Evolutionary conservation across 1,140 invertebrate species (phyloP), one percentile per base, ranked within the genome.

Genomic region (Ceratitis capitata): DNA sequence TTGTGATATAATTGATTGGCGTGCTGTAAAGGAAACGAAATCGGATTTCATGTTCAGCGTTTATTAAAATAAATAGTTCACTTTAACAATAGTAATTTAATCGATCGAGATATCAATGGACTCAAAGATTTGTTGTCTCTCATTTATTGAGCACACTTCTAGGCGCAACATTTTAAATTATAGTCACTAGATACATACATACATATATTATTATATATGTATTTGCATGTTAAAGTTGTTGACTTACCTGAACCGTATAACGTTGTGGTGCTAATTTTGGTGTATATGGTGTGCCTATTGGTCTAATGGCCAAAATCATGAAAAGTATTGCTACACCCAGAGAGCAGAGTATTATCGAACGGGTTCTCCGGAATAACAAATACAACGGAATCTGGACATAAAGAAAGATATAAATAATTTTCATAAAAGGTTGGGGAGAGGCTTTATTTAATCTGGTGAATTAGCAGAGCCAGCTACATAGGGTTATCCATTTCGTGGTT

Each of bases 271-370:
- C 93, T 10, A 94, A 93, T 82, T 95, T 94, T 1, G 93, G 94
- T 86, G 94, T 94, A 88, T 96, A 97, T 1, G 96, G 96, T 92
- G 96, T 96, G n/a, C 96, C 96, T 47, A 96, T 90, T 16, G 95
- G 94, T 14, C 95, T 95, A 35, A 95, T 91, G 83, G 95, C 92
- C 85, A 95, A 90, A 49, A 95, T 93, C 84, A 93, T 93, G 85
- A 94, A 95, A 87, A 94, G 93, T 83, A 95, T 91, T 2, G 95
- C 89, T 1, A 94, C 89, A n/a, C 93, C 93, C 86, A 95, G 94
- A 53, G 91, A 91, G 39, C 89, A 89, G 1, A 85, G 83, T 0
- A 90, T 87, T 19, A 91, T 89, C 1, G 88, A 89, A 84, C 89
- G 86, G 0, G 90, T 88, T 64, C 89, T 91, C 35, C 90, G 90